Base-by-base conservation (phyloP, 2,797 vertebrate species). In the Petrocephalus schoutedeni region DNA sequence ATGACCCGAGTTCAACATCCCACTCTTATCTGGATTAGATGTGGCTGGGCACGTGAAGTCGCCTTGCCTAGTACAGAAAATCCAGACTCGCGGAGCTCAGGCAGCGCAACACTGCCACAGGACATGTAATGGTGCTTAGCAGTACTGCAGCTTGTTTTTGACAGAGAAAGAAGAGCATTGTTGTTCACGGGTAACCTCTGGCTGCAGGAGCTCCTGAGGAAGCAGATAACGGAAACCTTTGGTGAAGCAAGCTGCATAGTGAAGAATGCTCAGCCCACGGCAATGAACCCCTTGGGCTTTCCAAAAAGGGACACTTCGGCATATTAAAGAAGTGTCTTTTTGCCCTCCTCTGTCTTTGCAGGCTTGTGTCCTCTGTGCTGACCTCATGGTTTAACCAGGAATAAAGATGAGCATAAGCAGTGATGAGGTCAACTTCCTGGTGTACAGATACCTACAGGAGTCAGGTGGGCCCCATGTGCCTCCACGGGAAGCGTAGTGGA, bases 381-480 rank as follows among this genome's bases (percentile, higher is more conserved):
- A 97, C 96, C 98, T 96, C 96, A 99, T 99, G 98, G 98, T 99
- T 97, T 97, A 98, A 98, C 96, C 97, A 96, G 97, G 97, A 97
- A 95, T 98, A 96, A 99, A 99, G 97, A 99, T 99, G 98, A 99
- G 98, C 97, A 98, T 99, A 96, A 99, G 98, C 97, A 99, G 98
- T 94, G 98, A 99, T 99, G 98, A 99, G 96, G 98, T 99, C 95
- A 99, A 99, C 96, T 99, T 99, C 96, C 95, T 99, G 96, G 98
- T 99, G 96, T 99, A 99, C 97, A 98, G 98, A 98, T 99, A 99
- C 95, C 97, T 99, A 93, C 98, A 99, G 95, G 98, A 99, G 96
- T 99, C 98, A 92, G 98, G 98, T 99, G 95, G 88, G 92, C 21
- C 19, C 9, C 54, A 59, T 49, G 82, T 84, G 45, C 21, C 51